Conservation (phyloP, 2,888 invertebrate species). For the Hyalella azteca region DNA sequence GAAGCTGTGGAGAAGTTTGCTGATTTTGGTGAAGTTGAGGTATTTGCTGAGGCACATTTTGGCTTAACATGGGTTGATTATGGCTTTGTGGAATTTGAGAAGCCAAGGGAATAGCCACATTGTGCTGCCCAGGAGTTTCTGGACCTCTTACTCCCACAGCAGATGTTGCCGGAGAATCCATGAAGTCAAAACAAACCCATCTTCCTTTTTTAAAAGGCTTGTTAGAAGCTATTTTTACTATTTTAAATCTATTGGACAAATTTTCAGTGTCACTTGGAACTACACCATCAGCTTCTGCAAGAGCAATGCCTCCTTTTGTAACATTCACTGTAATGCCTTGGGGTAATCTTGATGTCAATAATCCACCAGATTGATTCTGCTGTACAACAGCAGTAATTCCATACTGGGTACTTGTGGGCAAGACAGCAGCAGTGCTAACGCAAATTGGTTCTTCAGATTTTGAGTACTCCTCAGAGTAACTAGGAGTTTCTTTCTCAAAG, state of each 20-base stretch:
- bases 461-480: conserved; percentile 54
- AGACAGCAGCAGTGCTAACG: conserved; percentile 42
- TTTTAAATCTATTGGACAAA: conserved; percentile 75
- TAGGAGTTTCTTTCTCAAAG: conserved; percentile 56
- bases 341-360: conserved; percentile 55
- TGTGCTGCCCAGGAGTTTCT: background rate
- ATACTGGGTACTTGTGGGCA: conserved; percentile 56
- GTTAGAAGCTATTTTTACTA: conserved; percentile 94
- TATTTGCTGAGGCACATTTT: background rate
- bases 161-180: conserved; percentile 75
- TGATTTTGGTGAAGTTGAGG: background rate
- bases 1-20: background rate
- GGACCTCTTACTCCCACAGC: conserved; percentile 22
- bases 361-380: conserved; percentile 54
- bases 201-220: conserved; percentile 90
- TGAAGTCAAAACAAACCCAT: conserved; percentile 94
- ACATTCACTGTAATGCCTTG: conserved; percentile 57
- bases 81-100: background rate
- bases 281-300: conserved; percentile 55
- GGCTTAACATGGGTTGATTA: background rate
- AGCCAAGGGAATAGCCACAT: conserved; percentile 13
- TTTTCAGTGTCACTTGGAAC: conserved; percentile 50
- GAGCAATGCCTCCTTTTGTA: conserved; percentile 56
- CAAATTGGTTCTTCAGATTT: conserved; percentile 52
- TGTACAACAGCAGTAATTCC: conserved; percentile 57